A percentile compares a stretch with the other conserved stretches of the same genome.
These are phyloP conservation scores for Scomberomorus guttatus DNA, from an alignment of 2,797 vertebrate species.

Conservation along the genomic window DNA sequence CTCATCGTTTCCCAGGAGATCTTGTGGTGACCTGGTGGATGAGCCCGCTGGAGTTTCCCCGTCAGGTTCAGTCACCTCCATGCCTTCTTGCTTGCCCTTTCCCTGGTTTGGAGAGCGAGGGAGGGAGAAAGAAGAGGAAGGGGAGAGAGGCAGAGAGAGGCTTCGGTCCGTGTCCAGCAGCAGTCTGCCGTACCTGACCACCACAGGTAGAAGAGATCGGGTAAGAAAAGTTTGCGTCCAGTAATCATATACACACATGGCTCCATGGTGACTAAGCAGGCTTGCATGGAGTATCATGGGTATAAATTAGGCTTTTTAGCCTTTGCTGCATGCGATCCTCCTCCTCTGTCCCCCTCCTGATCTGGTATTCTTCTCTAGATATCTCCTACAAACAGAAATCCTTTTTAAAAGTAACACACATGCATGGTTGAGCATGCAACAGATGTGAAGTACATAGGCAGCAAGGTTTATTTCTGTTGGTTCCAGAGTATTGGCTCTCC, in stretches of 20 bases:
- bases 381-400: not conserved
- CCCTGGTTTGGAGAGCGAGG: conserved; percentile 93
- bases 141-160: conserved; percentile 84
- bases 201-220: conserved; percentile 82
- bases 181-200: conserved; percentile 86
- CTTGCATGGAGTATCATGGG: not conserved
- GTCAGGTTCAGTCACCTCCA: conserved; percentile 88
- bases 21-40: conserved; percentile 85
- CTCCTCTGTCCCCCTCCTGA: not conserved
- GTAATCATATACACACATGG: not conserved
- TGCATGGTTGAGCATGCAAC: conserved; percentile 17
- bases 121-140: conserved; percentile 85
- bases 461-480: conserved; percentile 69
- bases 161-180: conserved; percentile 88
- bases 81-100: conserved; percentile 93
- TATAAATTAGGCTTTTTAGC: too few relatives aligned
- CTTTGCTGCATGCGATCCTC: not conserved
- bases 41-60: conserved; percentile 85
- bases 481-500: conserved; percentile 91
- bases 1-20: conserved; percentile 78
- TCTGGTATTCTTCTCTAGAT: not conserved
- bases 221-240: conserved; percentile 37
- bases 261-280: not conserved
- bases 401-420: not conserved
- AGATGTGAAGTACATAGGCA: conserved; percentile 27